Conservation (phyloP, 2,888 invertebrate genomes). For the Caenorhabditis sp. region DNA sequence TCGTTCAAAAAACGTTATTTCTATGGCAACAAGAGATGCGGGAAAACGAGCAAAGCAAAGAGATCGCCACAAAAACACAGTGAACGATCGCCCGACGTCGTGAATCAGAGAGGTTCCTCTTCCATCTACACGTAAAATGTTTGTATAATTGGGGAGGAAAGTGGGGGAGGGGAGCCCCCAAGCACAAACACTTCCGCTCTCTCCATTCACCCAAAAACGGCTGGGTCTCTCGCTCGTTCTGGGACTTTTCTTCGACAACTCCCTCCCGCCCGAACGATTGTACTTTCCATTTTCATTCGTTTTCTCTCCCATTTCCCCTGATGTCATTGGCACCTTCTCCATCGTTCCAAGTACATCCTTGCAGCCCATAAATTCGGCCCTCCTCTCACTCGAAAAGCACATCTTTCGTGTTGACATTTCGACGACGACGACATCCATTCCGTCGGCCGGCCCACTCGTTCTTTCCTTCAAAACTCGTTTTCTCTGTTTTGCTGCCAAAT, state of each 20-base stretch:
- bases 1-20: slow-evolving; percentile 7
- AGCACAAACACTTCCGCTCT: slow-evolving; percentile 40
- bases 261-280: slow-evolving; percentile 23
- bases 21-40: slow-evolving; percentile 12
- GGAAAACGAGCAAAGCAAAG: neutral
- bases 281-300: slow-evolving; percentile 36
- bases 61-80: too few species aligned
- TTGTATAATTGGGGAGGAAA: slow-evolving; percentile 30
- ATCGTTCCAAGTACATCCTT: too few species aligned
- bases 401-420: slow-evolving; percentile 37
- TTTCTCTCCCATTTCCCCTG: neutral
- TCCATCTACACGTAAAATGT: slow-evolving; percentile 23
- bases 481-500: neutral
- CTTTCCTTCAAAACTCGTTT: slow-evolving; percentile 12
- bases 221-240: neutral
- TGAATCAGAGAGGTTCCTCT: too few species aligned
- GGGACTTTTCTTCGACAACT: neutral
- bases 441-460: slow-evolving; percentile 17
- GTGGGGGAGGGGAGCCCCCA: slow-evolving; percentile 4
- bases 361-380: slow-evolving; percentile 2
- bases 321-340: slow-evolving; percentile 3
- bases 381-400: slow-evolving; percentile 12
- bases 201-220: slow-evolving; percentile 26
- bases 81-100: neutral
- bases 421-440: slow-evolving; percentile 10